Evolutionary conservation across 2,888 invertebrate genomes (phyloP).

Genomic region (Heliconius cydno): DNA sequence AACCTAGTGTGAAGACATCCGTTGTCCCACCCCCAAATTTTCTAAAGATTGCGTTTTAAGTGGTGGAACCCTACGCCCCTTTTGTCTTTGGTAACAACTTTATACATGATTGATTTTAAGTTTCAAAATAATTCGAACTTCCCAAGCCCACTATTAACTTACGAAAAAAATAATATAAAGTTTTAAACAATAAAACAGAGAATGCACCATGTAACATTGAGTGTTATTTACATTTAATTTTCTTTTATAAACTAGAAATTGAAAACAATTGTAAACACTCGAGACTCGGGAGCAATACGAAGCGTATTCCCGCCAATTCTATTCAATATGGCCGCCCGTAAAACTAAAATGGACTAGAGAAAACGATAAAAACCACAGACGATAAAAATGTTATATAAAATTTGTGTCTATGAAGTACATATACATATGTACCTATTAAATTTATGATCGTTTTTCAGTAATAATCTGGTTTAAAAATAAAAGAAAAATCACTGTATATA

Average conservation of each 20-base stretch:
- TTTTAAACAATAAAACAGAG: background rate
- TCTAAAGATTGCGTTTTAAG: no score
- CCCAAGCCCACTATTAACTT: no score
- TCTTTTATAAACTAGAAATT: slow-evolving; percentile 25
- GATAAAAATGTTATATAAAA: slow-evolving; percentile 39
- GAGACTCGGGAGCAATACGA: slow-evolving; percentile 51
- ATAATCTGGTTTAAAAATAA: no score
- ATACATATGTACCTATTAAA: no score
- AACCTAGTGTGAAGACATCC: no score
- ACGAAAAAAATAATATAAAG: background rate
- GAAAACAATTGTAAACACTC: slow-evolving; percentile 32
- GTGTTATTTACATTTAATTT: slow-evolving; percentile 20
- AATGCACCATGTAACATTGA: background rate
- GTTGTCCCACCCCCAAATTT: no score
- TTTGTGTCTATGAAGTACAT: slow-evolving; percentile 18
- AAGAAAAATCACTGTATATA: background rate
- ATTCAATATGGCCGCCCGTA: slow-evolving; percentile 75
- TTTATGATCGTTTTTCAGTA: no score
- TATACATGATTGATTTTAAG: background rate
- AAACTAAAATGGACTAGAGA: slow-evolving; percentile 69
- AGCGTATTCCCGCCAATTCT: slow-evolving; percentile 64
- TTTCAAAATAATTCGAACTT: background rate
- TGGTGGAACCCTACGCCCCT: no score
- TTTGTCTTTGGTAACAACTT: background rate
- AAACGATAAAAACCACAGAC: slow-evolving; percentile 62